These are phyloP conservation scores for Stichopus chloronotus DNA, from an alignment of 35 echinoderm and acorn worm genomes.

Conservation along the genomic window DNA sequence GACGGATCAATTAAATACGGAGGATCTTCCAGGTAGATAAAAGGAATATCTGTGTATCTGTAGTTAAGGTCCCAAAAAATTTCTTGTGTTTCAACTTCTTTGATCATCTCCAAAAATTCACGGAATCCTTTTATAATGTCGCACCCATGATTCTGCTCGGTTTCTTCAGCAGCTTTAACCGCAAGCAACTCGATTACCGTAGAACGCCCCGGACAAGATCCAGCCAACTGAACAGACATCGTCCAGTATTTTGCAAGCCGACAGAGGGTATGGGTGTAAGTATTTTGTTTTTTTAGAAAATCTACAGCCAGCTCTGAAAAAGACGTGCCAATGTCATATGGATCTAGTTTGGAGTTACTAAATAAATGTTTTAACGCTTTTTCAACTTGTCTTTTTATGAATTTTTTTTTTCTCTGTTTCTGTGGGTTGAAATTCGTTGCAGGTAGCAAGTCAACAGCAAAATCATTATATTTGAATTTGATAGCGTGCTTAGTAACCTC, in stretches of 20 bases:
- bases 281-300: conserved; percentile 1
- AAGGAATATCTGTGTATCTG: background rate
- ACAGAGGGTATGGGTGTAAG: conserved; percentile 30
- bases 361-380: background rate
- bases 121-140: background rate
- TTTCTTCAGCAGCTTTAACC: background rate
- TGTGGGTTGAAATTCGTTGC: background rate
- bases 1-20: conserved; percentile 31
- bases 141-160: background rate
- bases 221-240: background rate
- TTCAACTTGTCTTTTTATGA: background rate
- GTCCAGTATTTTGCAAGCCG: conserved; percentile 37
- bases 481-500: background rate
- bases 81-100: background rate
- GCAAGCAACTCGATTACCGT: conserved; percentile 1
- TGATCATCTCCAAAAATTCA: background rate
- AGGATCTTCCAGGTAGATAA: background rate
- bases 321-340: conserved; percentile 22
- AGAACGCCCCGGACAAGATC: background rate
- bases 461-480: background rate
- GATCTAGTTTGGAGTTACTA: background rate
- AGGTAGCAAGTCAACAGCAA: background rate
- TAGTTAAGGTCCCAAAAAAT: background rate
- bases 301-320: conserved; percentile 39
- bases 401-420: too few species aligned